phyloP scores from a whole-genome alignment of 2,113 vertebrate species.

The Eurystomus gularis region DNA sequence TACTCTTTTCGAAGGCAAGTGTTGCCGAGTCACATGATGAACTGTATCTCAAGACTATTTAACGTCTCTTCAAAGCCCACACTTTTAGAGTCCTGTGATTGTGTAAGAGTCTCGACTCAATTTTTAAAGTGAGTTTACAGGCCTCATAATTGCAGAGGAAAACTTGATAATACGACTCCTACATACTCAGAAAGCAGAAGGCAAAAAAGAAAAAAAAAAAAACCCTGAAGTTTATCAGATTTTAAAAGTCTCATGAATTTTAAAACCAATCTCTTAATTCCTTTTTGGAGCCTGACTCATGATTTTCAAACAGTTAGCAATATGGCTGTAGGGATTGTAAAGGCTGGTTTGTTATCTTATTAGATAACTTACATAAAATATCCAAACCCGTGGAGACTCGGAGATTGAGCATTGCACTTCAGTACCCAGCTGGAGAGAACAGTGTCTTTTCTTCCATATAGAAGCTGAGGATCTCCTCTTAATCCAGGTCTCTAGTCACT shows the following conservation, averaged over 20 bases:
- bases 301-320: constrained; percentile 55
- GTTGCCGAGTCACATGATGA: constrained; percentile 17
- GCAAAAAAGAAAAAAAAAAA: background rate
- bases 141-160: constrained; percentile 58
- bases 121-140: constrained; percentile 56
- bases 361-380: constrained; percentile 58
- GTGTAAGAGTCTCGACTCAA: constrained; percentile 52
- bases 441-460: background rate
- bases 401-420: background rate
- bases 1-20: background rate
- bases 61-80: constrained; percentile 55
- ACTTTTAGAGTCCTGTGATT: constrained; percentile 49
- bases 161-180: constrained; percentile 48
- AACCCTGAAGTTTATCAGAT: constrained; percentile 46
- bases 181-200: constrained; percentile 52
- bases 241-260: constrained; percentile 66
- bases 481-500: constrained; percentile 41
- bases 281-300: constrained; percentile 59
- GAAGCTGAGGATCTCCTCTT: background rate
- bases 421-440: background rate
- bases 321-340: constrained; percentile 52
- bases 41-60: constrained; percentile 38
- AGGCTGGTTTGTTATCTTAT: constrained; percentile 43
- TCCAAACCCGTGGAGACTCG: background rate
- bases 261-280: constrained; percentile 58